Base-by-base conservation (phyloP, 2,888 invertebrate species). In the Physocephala rufipes region DNA sequence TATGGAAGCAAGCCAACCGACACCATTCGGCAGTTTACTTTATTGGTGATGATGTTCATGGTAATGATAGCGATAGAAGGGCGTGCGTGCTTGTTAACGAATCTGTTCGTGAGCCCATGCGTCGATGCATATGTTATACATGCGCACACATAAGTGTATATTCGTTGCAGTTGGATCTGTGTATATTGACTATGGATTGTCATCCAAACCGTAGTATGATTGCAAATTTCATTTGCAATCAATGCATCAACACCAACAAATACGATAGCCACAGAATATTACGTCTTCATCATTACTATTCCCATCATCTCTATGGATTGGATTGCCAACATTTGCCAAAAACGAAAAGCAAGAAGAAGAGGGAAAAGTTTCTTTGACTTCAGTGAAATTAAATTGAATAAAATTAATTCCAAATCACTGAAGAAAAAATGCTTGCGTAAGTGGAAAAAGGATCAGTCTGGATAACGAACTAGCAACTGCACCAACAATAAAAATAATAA, bases 331-430 rank as follows among this genome's bases (percentile, higher is more conserved):
- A 9, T 36, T 36, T 4, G 36, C 36, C 36, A 36, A 36, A 4
- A 36, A 36, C 9, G 36, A 36, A 36, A 9, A 36, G 36, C n/a
- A n/a, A 36, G 36, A 4, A 36, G 9, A 36, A 36, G 49, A 61
- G 58, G 30, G 49, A 21, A 28, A 43, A 61, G 43, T 72, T 76
- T 78, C 75, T 80, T 76, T 79, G 76, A 74, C 80, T 79, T 78
- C 81, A 79, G 81, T 81, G 79, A 79, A 81, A 82, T 80, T 82
- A 81, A 80, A 80, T 80, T 80, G 71, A 77, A 75, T 76, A 75
- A 76, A 76, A 76, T 76, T 73, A 66, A 66, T 76, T 84, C 81
- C 82, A 79, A 82, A 80, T 83, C 84, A 83, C 82, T 83, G 82
- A 84, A 80, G 80, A 82, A 36, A 3, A 81, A 76, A 79, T 74